Base-by-base conservation (phyloP, 2,113 vertebrate species). In the Chionodraco myersi region DNA sequence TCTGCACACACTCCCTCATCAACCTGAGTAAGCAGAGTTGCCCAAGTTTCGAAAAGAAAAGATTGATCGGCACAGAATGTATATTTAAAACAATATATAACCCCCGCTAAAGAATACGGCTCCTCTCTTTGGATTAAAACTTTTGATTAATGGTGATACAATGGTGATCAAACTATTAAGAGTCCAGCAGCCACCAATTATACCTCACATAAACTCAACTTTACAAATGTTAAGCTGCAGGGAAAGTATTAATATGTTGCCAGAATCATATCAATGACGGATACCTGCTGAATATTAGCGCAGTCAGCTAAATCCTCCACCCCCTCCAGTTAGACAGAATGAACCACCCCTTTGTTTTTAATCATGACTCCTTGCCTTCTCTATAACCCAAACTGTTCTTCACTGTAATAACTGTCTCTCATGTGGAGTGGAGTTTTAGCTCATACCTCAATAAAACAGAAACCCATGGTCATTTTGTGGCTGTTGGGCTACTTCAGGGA, bases 371-470 rank as follows among this genome's bases (percentile, higher is more conserved):
- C 61, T 73, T 60, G 67, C 53, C 70, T 85, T 49, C 67, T 88
- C 58, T 71, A 67, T 81, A 82, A 75, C 75, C 85, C 77, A 74
- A 88, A 84, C 78, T 75, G 79, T 82, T 87, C 87, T 84, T 85
- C 62, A 49, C 61, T 45, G 60, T 80, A 86, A 91, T 90, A 88
- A 89, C 83, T 84, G 57, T 72, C 75, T 80, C 72, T 83, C 86
- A 87, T 59, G 83, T 51, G 72, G 81, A 75, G 86, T n/a, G 0
- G 72, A 58, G 71, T 79, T 91, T 89, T 77, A 74, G 86, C 88
- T 83, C 85, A 54, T 86, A 64, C 79, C 69, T 87, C 85, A 89
- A 93, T 94, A 92, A 92, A 92, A 86, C 72, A 83, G 82, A 85
- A 78, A 85, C 73, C 74, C 62, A 44, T 84, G 91, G 89, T 93